Evolutionary conservation across 2,113 vertebrate genomes (phyloP).

Genomic region (Sebastes schlegelii): DNA sequence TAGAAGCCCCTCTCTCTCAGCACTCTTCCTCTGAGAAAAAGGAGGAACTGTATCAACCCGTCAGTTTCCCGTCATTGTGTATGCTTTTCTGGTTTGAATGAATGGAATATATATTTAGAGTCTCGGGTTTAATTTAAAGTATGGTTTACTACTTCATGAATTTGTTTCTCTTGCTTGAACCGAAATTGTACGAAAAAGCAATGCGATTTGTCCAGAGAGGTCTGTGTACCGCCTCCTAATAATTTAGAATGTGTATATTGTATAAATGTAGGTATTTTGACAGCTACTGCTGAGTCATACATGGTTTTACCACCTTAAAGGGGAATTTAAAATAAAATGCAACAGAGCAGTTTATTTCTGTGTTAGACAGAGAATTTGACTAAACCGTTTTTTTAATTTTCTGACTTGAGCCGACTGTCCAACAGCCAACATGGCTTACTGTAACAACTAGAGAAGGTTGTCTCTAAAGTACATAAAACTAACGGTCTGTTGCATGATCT

Average conservation of each 20-base stretch:
- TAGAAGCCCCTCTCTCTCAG: slow-evolving; percentile 14
- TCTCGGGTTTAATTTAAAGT: neutral
- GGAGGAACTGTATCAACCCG: slow-evolving; percentile 66
- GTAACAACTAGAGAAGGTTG: neutral
- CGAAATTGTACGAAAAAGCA: neutral
- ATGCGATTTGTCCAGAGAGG: neutral
- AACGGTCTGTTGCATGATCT: neutral
- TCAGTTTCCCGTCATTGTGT: slow-evolving; percentile 67
- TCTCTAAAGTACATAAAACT: neutral
- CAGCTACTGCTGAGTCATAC: neutral
- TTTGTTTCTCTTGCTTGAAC: neutral
- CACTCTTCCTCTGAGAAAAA: slow-evolving; percentile 69
- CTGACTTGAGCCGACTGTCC: neutral
- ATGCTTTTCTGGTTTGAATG: neutral
- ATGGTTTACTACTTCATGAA: neutral
- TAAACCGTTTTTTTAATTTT: neutral
- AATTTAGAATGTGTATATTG: neutral
- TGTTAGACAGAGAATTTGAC: neutral
- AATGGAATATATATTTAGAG: neutral
- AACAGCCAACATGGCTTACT: neutral
- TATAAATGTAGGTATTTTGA: neutral
- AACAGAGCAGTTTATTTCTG: neutral
- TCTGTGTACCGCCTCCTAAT: neutral
- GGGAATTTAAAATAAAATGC: too few species aligned
- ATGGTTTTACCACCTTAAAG: neutral